Evolutionary conservation across 2,113 vertebrate genomes (phyloP).

Genomic region (Trematocara nigrifrons): DNA sequence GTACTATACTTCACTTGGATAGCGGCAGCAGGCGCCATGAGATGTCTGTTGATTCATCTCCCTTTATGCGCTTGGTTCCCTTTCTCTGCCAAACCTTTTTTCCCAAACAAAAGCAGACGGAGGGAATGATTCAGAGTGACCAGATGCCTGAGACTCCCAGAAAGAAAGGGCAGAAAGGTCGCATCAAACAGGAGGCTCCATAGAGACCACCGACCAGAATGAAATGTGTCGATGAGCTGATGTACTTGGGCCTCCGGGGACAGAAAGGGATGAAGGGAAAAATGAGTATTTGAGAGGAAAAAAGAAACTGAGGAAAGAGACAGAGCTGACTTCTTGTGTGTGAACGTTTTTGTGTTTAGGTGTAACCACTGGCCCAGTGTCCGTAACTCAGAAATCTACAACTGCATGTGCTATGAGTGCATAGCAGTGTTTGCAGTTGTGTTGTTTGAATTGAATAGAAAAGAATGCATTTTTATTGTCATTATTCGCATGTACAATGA

Average conservation of each 20-base stretch:
- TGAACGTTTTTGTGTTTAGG: neutral
- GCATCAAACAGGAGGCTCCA: constrained; percentile 61
- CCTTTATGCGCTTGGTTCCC: constrained; percentile 31
- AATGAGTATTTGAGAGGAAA: constrained; percentile 39
- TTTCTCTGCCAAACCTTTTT: constrained; percentile 39
- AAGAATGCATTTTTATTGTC: neutral
- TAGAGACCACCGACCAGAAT: constrained; percentile 54
- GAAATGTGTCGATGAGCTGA: constrained; percentile 59
- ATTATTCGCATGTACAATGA: neutral
- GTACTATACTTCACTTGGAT: constrained; percentile 37
- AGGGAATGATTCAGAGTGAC: constrained; percentile 63
- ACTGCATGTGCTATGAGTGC: neutral
- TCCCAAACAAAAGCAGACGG: constrained; percentile 57
- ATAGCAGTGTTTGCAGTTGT: neutral
- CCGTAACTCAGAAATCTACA: neutral
- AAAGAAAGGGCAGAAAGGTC: constrained; percentile 63
- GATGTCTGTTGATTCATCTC: constrained; percentile 57
- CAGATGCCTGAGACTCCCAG: constrained; percentile 54
- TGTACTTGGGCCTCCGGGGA: constrained; percentile 41
- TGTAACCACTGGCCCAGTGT: neutral
- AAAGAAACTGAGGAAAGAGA: neutral
- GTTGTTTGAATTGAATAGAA: neutral
- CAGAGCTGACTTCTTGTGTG: neutral
- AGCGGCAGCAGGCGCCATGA: constrained; percentile 40
- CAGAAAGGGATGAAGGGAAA: constrained; percentile 25